These are phyloP conservation scores for Chaenocephalus aceratus DNA, from an alignment of 2,113 vertebrate species.

Conservation along the genomic window DNA sequence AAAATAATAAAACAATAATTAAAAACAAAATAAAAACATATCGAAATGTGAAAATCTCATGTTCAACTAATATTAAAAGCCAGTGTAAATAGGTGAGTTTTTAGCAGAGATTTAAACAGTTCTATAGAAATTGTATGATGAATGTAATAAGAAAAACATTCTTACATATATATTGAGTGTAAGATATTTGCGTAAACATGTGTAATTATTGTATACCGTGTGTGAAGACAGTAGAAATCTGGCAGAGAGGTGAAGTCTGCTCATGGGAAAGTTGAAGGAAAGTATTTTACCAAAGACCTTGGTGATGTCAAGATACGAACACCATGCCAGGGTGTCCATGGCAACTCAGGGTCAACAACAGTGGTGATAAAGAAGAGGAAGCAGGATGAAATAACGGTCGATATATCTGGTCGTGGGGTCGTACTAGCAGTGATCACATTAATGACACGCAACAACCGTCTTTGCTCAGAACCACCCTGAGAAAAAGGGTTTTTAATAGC, in stretches of 20 bases:
- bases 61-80: no score
- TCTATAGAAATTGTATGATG: no score
- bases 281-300: not conserved
- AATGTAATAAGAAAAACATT: not conserved
- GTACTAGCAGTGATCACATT: not conserved
- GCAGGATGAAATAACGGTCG: conserved; percentile 4
- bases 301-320: conserved; percentile 19
- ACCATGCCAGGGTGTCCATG: conserved; percentile 26
- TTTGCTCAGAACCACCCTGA: not conserved
- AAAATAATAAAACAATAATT: no score
- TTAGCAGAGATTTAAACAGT: no score
- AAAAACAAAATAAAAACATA: no score
- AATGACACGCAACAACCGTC: conserved; percentile 2
- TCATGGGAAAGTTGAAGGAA: conserved; percentile 35
- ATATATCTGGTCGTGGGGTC: not conserved
- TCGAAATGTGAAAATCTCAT: no score
- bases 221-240: conserved; percentile 27
- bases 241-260: conserved; percentile 22
- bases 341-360: conserved; percentile 8
- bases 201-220: not conserved
- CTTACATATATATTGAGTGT: not conserved
- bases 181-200: not conserved
- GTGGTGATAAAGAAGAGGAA: conserved; percentile 28
- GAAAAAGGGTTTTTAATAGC: conserved; percentile 9
- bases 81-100: no score